A percentile compares a stretch with the other conserved stretches of the same genome.
These are phyloP conservation scores for Argyrosomus japonicus DNA, from an alignment of 2,113 vertebrate species.

Conservation along the genomic window DNA sequence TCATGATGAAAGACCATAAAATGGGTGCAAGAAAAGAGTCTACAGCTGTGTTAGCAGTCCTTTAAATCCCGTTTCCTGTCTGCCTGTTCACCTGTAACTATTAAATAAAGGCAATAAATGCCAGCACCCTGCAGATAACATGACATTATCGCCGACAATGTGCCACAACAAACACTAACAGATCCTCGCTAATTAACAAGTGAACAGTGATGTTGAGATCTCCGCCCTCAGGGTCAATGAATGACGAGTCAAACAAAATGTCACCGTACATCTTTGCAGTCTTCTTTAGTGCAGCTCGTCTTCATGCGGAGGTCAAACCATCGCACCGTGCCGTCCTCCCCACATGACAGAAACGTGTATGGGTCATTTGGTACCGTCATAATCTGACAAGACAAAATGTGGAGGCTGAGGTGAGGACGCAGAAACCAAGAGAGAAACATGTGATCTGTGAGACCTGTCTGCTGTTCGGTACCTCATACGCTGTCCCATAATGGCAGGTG, in stretches of 20 bases:
- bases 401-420: background rate
- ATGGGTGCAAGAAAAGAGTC: no score
- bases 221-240: background rate
- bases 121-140: background rate
- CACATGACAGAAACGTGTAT: conserved; percentile 97
- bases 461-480: conserved; percentile 90
- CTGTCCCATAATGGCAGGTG: conserved; percentile 98
- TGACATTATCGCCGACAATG: background rate
- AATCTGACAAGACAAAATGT: conserved; percentile 83
- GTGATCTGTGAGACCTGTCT: no score
- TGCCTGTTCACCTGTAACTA: no score
- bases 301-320: conserved; percentile 98
- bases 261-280: conserved; percentile 97
- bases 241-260: background rate
- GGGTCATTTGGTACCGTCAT: conserved; percentile 99
- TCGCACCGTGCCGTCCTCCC: conserved; percentile 97
- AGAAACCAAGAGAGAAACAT: background rate
- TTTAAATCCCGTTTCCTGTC: no score
- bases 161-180: background rate
- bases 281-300: conserved; percentile 98
- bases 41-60: no score
- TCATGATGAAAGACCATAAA: no score
- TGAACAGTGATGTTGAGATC: background rate
- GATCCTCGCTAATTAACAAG: background rate
- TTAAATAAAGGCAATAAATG: no score